phyloP scores from a whole-genome alignment of 2,888 invertebrate species.

The Euplexia lucipara region DNA sequence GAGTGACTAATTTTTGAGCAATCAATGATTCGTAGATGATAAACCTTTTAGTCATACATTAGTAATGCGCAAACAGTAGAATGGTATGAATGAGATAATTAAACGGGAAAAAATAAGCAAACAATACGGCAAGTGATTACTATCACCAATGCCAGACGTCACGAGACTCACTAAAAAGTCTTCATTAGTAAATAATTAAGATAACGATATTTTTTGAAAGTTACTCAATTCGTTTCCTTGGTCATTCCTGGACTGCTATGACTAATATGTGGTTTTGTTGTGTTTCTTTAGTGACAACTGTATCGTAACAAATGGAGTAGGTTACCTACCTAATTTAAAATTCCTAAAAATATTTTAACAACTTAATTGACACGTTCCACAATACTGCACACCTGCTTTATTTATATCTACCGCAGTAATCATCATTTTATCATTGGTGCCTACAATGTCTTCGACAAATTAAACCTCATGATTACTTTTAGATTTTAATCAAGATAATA shows the following conservation, averaged over 20 bases:
- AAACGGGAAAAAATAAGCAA: conserved; percentile 29
- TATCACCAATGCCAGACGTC: conserved; percentile 20
- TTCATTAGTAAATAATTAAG: conserved; percentile 14
- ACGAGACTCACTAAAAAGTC: conserved; percentile 6
- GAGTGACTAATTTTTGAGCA: conserved; percentile 14
- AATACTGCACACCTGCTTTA: conserved; percentile 17
- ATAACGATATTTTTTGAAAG: neutral
- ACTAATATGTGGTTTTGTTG: neutral
- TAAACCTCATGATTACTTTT: conserved; percentile 70
- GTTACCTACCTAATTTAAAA: neutral
- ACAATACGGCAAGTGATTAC: conserved; percentile 30
- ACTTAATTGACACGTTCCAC: neutral
- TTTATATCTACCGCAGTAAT: conserved; percentile 30
- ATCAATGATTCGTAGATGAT: conserved; percentile 28
- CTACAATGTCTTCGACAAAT: conserved; percentile 62
- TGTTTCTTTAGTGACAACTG: neutral
- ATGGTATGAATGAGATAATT: conserved; percentile 23
- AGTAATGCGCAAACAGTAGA: conserved; percentile 28
- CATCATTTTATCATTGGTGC: conserved; percentile 37
- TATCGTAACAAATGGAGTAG: conserved; percentile 6
- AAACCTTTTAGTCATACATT: conserved; percentile 17
- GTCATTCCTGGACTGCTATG: neutral
- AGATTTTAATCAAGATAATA: conserved; percentile 84
- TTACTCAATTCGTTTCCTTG: neutral
- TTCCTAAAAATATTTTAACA: neutral